Evolutionary conservation across 2,797 vertebrate species (phyloP).

Genomic region (Chelonia mydas): DNA sequence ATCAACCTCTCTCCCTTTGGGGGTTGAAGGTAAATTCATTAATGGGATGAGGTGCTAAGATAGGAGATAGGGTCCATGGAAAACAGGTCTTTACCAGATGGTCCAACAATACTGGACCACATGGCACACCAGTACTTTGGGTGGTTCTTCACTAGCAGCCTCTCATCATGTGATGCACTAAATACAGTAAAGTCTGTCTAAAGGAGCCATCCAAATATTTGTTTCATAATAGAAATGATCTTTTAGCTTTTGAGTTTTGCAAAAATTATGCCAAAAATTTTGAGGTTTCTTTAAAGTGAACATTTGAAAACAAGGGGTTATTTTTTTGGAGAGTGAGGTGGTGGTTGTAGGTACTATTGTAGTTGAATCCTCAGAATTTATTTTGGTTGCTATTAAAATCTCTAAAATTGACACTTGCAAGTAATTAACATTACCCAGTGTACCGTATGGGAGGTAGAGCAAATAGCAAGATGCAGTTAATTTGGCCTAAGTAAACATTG

Average conservation of each 20-base stretch:
- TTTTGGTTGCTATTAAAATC: background rate
- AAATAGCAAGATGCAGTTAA: background rate
- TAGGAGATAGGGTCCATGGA: fast-evolving
- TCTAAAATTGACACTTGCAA: background rate
- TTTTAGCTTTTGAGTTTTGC: background rate
- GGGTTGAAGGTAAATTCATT: background rate
- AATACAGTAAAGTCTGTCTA: fast-evolving
- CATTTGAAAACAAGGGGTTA: background rate
- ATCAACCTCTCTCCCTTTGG: background rate
- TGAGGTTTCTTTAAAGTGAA: background rate
- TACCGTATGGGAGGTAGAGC: background rate
- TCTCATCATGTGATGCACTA: background rate
- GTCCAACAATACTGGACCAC: background rate
- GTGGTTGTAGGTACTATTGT: background rate
- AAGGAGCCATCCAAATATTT: fast-evolving
- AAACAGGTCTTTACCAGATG: background rate
- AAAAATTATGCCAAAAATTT: background rate
- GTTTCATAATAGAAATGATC: background rate
- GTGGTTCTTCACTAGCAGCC: background rate
- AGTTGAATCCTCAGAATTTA: background rate
- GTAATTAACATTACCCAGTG: background rate
- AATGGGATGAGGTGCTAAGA: background rate
- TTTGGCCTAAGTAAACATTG: background rate
- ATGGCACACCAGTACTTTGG: fast-evolving
- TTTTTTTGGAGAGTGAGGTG: background rate